Conservation (phyloP, 1,140 invertebrate species). For the Nasonia longicornis region DNA sequence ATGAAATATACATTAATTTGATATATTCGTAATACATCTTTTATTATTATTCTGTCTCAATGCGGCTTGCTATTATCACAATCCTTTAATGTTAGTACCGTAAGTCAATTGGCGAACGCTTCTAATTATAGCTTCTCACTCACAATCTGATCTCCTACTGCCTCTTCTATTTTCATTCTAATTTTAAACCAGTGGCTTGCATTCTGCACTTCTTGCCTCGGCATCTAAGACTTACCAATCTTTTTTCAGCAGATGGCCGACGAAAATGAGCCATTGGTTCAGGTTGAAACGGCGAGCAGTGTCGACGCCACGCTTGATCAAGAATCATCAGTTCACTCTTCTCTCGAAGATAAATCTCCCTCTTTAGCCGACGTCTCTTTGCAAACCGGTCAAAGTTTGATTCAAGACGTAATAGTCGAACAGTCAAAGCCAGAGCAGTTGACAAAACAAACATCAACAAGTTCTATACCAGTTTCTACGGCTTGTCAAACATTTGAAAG, state of each 20-base stretch:
- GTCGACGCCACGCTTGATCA: conserved; percentile 63
- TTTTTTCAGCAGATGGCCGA: conserved; percentile 55
- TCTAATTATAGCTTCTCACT: conserved; percentile 46
- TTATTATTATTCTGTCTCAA: background rate
- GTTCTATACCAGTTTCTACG: conserved; percentile 51
- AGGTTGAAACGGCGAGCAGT: conserved; percentile 51
- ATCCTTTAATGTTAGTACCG: conserved; percentile 10
- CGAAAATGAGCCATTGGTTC: conserved; percentile 52
- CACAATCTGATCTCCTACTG: conserved; percentile 30
- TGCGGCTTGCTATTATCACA: background rate
- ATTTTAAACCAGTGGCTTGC: conserved; percentile 45
- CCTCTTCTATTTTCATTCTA: conserved; percentile 44
- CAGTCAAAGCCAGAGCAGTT: conserved; percentile 53
- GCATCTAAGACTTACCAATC: conserved; percentile 44
- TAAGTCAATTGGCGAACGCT: conserved; percentile 34
- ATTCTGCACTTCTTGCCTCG: conserved; percentile 38
- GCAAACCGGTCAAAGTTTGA: conserved; percentile 65
- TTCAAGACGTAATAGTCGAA: conserved; percentile 51
- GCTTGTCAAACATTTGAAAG: conserved; percentile 55
- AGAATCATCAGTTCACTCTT: conserved; percentile 61
- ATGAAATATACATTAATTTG: background rate
- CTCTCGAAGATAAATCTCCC: conserved; percentile 54
- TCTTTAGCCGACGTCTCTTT: conserved; percentile 65
- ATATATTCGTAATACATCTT: background rate
- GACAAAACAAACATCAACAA: conserved; percentile 62